Percentiles rank a stretch among this genome's conserved stretches.
Evolutionary conservation across 1,140 invertebrate species (phyloP).

Genomic region (Gryon sp.): DNA sequence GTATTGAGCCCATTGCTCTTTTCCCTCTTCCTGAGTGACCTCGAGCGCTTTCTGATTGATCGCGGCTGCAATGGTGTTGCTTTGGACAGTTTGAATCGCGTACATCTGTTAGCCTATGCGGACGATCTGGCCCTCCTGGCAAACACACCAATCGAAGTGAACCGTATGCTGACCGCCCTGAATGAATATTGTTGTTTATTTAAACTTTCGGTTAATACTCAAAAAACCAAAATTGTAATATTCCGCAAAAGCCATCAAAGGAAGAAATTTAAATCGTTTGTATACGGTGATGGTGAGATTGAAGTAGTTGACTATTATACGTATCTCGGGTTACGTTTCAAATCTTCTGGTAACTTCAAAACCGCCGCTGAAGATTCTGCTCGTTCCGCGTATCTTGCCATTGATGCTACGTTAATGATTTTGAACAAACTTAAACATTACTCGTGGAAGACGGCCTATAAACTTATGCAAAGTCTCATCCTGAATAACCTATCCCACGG

Average conservation of each 20-base stretch:
- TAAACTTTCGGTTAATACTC: background rate
- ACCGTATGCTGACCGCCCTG: background rate
- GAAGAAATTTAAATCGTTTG: background rate
- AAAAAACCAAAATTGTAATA: slow-evolving; percentile 2
- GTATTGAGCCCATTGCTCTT: background rate
- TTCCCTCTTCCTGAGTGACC: background rate
- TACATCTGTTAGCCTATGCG: background rate
- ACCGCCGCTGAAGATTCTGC: too few species aligned
- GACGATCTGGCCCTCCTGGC: background rate
- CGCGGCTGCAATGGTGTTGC: background rate
- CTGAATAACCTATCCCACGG: too few species aligned
- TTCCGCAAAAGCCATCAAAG: background rate
- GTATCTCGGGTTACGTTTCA: too few species aligned
- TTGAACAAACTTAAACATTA: too few species aligned
- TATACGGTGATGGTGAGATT: background rate
- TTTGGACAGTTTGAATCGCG: too few species aligned
- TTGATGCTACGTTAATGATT: too few species aligned
- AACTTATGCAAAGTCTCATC: too few species aligned
- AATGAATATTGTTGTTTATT: background rate
- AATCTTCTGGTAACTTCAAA: too few species aligned
- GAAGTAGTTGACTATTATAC: background rate
- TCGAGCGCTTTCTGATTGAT: background rate
- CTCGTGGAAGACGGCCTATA: too few species aligned
- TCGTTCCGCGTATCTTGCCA: too few species aligned
- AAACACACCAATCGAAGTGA: background rate